Base-by-base conservation (phyloP, 1,140 invertebrate species). In the Hydropsyche tenuis region DNA sequence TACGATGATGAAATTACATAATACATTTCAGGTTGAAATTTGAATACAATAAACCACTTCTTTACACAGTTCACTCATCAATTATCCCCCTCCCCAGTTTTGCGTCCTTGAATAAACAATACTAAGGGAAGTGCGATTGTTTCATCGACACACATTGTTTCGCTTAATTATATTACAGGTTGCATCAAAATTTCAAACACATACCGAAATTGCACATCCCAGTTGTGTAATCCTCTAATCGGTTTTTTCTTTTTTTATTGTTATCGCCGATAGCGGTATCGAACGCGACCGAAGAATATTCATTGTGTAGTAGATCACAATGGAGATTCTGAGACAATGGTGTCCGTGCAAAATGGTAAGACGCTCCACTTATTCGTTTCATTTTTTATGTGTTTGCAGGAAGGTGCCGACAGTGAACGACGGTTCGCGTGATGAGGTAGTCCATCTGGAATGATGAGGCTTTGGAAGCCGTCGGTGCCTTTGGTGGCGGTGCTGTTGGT, bases 401-500 rank as follows among this genome's bases (percentile, higher is more conserved):
- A 20, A 14, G 56, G 22, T 60, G 56, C 18, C 23, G 23, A 22
- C 23, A 60, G 22, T 12, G n/a, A 27, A 23, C 9, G 22, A 12
- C 12, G 56, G 7, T 25, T 60, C 23, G 23, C 56, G 56, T 60
- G 56, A 60, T 60, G 56, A 60, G 56, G 56, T 60, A 60, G 56
- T 60, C 23, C 56, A 60, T 20, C 23, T 22, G 20, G 25, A 11
- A 20, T 11, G 22, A 60, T 60, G 56, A 60, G 22, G 30, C 20
- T 65, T 42, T 25, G 65, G 51, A 23, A 48, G 65, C 20, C 46
- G 37, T 25, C 48, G 9, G 48, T 48, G 68, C 11, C 25, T 14
- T 60, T 56, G 72, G 23, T 45, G 64, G 72, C 60, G 64, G 62
- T 22, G 18, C 53, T 74, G 70, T 12, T 45, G 65, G 20, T 22